Conservation (phyloP, 2,888 invertebrate genomes). For the Gari tellinella region DNA sequence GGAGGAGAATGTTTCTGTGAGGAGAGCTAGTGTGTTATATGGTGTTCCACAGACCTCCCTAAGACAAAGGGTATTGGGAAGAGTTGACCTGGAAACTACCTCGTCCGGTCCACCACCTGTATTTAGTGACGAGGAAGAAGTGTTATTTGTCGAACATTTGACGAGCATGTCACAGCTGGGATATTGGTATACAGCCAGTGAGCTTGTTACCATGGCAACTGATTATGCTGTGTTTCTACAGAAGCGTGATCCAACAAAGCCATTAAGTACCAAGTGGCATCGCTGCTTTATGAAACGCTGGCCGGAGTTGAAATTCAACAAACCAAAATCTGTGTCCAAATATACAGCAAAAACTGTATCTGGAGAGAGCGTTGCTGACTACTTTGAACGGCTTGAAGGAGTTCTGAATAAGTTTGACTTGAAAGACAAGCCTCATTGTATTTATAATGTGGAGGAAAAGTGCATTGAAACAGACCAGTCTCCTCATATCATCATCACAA, state of each 20-base stretch:
- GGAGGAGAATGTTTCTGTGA: too few relatives aligned
- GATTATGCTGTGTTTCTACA: constrained; percentile 11
- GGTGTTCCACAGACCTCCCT: constrained; percentile 34
- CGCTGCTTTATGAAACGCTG: constrained; percentile 4
- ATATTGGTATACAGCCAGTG: constrained; percentile 13
- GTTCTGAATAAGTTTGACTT: too few relatives aligned
- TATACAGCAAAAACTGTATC: constrained; percentile 31
- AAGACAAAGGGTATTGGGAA: constrained; percentile 23
- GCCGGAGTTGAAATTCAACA: constrained; percentile 14
- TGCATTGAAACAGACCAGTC: constrained; percentile 11
- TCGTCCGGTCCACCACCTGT: constrained; percentile 8
- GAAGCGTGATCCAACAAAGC: constrained; percentile 10
- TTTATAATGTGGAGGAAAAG: constrained; percentile 32
- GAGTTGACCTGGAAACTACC: constrained; percentile 26
- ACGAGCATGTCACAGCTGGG: constrained; percentile 17
- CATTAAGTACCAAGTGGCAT: constrained; percentile 13
- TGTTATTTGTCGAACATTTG: constrained; percentile 18
- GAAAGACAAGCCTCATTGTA: constrained; percentile 8
- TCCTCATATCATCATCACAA: constrained; percentile 1
- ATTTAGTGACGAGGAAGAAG: constrained; percentile 19
- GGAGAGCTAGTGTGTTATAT: too few relatives aligned
- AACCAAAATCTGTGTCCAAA: constrained; percentile 7
- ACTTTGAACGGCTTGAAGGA: too few relatives aligned
- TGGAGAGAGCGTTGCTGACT: constrained; percentile 30
- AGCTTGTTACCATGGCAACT: constrained; percentile 4